Percentiles rank a stretch among this genome's conserved stretches.
Conservation (phyloP, 30 jellyfish, hydroid and myxozoan species). For the Cassiopea xamachana region DNA sequence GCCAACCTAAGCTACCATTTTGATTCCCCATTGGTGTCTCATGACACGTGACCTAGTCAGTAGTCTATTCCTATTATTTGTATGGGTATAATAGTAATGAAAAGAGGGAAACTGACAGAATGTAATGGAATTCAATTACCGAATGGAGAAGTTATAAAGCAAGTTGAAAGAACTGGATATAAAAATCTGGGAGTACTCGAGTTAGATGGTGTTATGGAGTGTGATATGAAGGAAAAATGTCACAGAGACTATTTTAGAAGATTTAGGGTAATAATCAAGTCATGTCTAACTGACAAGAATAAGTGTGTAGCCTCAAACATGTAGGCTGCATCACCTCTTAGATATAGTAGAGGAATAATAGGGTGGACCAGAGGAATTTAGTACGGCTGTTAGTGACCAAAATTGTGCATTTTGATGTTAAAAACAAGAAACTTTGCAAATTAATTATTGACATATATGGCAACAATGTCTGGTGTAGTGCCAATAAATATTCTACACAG, state of each 20-base stretch:
- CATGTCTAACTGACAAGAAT: neutral
- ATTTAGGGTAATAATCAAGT: neutral
- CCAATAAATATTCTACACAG: too few species aligned
- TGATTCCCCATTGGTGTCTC: too few species aligned
- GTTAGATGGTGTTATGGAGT: neutral
- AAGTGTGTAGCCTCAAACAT: neutral
- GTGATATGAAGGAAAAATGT: constrained; percentile 9
- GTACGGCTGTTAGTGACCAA: too few species aligned
- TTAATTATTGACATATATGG: too few species aligned
- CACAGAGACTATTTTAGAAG: constrained; percentile 8
- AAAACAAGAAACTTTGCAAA: too few species aligned
- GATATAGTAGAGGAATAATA: constrained; percentile 21
- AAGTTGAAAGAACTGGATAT: constrained; percentile 16
- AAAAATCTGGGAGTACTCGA: constrained; percentile 23
- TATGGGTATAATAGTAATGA: constrained; percentile 12
- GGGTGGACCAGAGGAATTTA: constrained; percentile 21
- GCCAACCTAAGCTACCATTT: too few species aligned
- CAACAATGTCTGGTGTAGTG: too few species aligned
- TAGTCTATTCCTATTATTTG: too few species aligned
- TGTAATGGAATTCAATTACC: neutral
- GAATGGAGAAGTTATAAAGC: neutral
- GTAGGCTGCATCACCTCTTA: constrained; percentile 17
- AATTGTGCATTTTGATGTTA: too few species aligned
- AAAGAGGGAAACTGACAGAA: constrained; percentile 18
- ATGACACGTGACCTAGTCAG: too few species aligned